Base-by-base conservation (phyloP, 2,113 vertebrate genomes). In the Apodemus speciosus region DNA sequence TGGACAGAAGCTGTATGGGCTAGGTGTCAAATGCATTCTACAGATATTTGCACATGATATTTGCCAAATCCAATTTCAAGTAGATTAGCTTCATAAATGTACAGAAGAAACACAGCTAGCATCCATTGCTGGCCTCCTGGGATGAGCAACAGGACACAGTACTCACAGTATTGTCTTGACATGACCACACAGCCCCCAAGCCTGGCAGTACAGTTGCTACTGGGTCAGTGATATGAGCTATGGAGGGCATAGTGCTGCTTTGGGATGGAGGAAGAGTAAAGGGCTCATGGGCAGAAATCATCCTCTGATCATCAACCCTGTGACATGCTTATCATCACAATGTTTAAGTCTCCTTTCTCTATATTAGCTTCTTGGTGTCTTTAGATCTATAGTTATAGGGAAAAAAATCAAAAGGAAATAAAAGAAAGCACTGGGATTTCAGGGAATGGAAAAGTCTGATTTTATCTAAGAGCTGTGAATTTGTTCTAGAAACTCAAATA, bases 401-500 rank as follows among this genome's bases (percentile, higher is more conserved):
- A 40, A 40, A 51, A 60, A 38, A 58, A 46, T 58, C n/a, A 40
- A 60, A 60, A 40, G 13, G n/a, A 81, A 60, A 81, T 30, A 40
- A 30, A 60, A 60, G 53, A 60, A 6, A 60, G 35, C 14, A 18
- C 64, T 11, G 1, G 4, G 2, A 27, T 85, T 30, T 81, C 8
- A 64, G 32, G 25, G 38, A 14, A 15, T 38, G n/a, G 10, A 25
- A 80, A 85, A 51, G 23, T 60, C 23, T 11, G 84, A 85, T 14
- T 40, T 51, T 0, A 27, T 71, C 85, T 85, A 49, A 92, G 58
- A 72, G 13, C 2, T 85, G 7, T 8, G 35, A 72, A 83, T 92
- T 93, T 92, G 79, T 96, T 56, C 92, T 92, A 93, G 86, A 94
- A 94, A 88, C 49, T 3, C 56, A 40, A 27, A 49, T 69, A 56